phyloP scores from a whole-genome alignment of 2,888 invertebrate species.

The Drosophila borealis region DNA sequence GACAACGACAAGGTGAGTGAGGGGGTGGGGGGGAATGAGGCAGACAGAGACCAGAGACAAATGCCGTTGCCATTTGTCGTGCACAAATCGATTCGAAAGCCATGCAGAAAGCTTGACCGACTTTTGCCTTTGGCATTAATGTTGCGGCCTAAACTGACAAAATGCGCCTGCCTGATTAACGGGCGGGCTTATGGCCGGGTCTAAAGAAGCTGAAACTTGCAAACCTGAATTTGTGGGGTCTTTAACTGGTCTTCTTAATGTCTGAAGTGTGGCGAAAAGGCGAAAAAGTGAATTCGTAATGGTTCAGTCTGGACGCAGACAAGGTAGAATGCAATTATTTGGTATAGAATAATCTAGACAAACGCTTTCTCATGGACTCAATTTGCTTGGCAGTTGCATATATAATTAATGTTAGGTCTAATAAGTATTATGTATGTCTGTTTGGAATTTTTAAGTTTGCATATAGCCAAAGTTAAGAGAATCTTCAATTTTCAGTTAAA shows the following conservation, averaged over 20 bases:
- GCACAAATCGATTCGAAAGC: constrained; percentile 58
- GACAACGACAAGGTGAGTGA: background rate
- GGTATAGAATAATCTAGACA: no score
- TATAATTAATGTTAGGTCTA: no score
- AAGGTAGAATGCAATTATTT: no score
- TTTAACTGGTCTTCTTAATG: background rate
- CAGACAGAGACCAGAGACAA: constrained; percentile 40
- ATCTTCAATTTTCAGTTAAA: no score
- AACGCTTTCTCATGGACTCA: no score
- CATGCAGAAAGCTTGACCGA: constrained; percentile 63
- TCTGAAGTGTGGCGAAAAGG: background rate
- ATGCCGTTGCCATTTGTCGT: constrained; percentile 64
- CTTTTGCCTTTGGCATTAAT: constrained; percentile 66
- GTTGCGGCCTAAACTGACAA: constrained; percentile 44
- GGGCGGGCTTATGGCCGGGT: constrained; percentile 2
- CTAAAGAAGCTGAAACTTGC: background rate
- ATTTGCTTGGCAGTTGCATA: no score
- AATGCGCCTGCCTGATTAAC: constrained; percentile 50
- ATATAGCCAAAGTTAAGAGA: no score
- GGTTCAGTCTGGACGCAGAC: background rate
- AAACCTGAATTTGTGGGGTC: background rate
- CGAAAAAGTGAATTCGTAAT: background rate
- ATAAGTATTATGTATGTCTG: no score
- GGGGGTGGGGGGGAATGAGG: background rate
- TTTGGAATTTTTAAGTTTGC: no score